Percentiles rank a stretch among this genome's conserved stretches.
phyloP scores from a whole-genome alignment of 2,113 vertebrate genomes.

The Tachuris rubrigastra region DNA sequence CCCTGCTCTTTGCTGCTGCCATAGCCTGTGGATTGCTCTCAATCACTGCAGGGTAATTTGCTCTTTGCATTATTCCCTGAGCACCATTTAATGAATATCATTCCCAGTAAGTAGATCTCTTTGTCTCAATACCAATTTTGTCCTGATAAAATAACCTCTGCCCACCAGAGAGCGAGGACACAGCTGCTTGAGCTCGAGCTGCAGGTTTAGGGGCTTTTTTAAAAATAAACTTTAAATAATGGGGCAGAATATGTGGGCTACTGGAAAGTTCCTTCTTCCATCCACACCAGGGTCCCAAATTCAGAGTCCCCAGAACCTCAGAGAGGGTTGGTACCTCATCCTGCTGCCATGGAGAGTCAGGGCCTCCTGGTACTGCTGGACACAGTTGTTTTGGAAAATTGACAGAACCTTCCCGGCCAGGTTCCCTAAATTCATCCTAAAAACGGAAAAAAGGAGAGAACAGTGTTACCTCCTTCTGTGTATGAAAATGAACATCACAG shows the following conservation, averaged over 20 bases:
- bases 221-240: rapidly evolving
- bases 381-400: conserved; percentile 82
- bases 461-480: rapidly evolving
- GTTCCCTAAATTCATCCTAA: conserved; percentile 85
- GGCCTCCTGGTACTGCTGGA: conserved; percentile 80
- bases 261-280: not conserved
- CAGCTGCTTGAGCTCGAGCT: not conserved
- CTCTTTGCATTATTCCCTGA: conserved; percentile 9
- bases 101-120: not conserved
- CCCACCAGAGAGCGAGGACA: not conserved
- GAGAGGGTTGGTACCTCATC: conserved; percentile 61
- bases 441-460: not conserved
- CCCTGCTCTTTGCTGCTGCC: not conserved
- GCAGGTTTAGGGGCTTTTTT: not conserved
- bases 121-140: not conserved
- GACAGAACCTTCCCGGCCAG: conserved; percentile 86
- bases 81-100: not conserved
- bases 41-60: not conserved
- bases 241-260: not conserved
- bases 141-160: not conserved
- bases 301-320: not conserved
- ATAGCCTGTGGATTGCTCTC: not conserved
- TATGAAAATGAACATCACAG: rapidly evolving
- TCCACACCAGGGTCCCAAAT: rapidly evolving
- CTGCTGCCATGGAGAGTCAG: conserved; percentile 60